Conservation (phyloP, 2,113 vertebrate species). For the Diphyllodes magnificus region DNA sequence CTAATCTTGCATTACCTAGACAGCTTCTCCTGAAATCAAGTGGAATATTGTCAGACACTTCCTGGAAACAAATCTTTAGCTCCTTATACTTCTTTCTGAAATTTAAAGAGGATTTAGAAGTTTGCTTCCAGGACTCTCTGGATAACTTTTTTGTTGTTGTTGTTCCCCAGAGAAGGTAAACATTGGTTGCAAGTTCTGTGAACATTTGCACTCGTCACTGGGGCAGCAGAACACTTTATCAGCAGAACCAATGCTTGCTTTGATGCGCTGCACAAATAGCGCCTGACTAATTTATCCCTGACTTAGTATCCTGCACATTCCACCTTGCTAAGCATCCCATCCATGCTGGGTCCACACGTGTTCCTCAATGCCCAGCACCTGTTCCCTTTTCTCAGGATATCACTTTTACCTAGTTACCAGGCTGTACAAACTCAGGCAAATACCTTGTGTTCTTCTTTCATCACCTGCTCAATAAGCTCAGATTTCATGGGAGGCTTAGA, state of each 20-base stretch:
- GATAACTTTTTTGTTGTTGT: background rate
- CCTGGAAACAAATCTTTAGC: background rate
- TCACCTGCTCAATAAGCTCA: conserved; percentile 99
- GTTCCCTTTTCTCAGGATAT: conserved; percentile 14
- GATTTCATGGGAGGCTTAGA: conserved; percentile 96
- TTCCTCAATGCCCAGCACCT: background rate
- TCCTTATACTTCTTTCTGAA: background rate
- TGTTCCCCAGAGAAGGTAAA: background rate
- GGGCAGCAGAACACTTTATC: background rate
- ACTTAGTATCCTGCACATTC: conserved; percentile 14
- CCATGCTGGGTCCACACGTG: background rate
- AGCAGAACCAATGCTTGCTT: background rate
- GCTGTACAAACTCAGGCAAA: conserved; percentile 73
- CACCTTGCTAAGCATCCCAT: background rate
- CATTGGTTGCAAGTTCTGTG: background rate
- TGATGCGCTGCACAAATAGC: conserved; percentile 43
- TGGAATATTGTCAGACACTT: background rate
- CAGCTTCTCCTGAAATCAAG: background rate
- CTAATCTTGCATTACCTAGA: background rate
- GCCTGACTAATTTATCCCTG: conserved; percentile 52
- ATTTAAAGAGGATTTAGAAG: background rate
- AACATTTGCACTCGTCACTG: background rate
- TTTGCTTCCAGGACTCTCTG: background rate
- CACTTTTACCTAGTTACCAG: conserved; percentile 56
- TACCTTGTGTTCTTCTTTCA: conserved; percentile 99